Base-by-base conservation (phyloP, 1,140 invertebrate species). In the Drosophila ogumai region DNA sequence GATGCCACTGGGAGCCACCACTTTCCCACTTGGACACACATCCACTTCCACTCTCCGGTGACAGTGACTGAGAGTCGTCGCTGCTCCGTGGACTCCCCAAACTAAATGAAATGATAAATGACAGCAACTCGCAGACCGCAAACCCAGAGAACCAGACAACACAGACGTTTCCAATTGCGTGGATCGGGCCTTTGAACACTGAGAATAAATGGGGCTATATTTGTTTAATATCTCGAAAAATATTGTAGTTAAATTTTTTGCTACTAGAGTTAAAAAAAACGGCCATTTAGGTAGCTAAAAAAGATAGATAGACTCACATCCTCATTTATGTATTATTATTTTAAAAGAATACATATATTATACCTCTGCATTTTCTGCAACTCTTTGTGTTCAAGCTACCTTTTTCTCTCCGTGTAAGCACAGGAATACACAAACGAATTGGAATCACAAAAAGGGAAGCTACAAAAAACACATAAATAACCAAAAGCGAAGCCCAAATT, bases 51-150 rank as follows among this genome's bases (percentile, higher is more conserved):
- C 65, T 59, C 61, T 74, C 43, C 34, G 57, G 43, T 36, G 66
- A 49, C 66, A 57, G 28, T 71, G 66, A 49, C 66, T 32, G 65
- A 57, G 52, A 71, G 50, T 28, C n/a, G 34, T 15, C 41, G 38
- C 25, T 36, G 12, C 28, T 31, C 40, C 54, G 31, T 12, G 19
- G 15, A 56, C 54, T 40, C 34, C 19, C 54, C 63, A 17, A 44
- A 56, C 49, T 17, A 69, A 71, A 72, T 68, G 52, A 82, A 76
- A 86, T 86, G 82, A 86, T 86, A 88, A 86, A 86, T 86, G 84
- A 86, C 79, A 81, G 81, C 69, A 65, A 47, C 64, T 67, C 59
- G 73, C 65, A 84, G 19, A 15, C 19, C 69, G 44, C 44, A 44
- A 49, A 61, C 41, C 34, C 32, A 12, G 31, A 56, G 47, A 55